Conservation (phyloP, 2,113 vertebrate genomes). For the Grantiella picta region DNA sequence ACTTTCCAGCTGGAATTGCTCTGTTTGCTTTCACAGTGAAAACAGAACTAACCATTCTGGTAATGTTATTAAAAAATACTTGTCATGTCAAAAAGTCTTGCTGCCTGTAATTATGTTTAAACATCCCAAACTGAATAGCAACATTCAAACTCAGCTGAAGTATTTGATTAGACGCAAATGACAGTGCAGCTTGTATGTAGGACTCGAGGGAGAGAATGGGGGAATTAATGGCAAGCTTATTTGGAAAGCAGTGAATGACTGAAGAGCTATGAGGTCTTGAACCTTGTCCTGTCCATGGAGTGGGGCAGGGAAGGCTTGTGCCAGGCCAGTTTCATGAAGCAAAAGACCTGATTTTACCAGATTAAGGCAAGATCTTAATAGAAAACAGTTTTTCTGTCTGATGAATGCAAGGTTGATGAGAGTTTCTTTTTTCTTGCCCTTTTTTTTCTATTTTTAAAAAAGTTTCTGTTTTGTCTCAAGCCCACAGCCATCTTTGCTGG, state of each 20-base stretch:
- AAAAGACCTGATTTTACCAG: neutral
- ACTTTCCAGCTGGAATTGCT: constrained; percentile 41
- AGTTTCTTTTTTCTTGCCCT: neutral
- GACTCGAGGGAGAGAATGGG: constrained; percentile 23
- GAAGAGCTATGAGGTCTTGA: neutral
- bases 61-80: constrained; percentile 69
- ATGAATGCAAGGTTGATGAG: neutral
- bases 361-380: neutral
- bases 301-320: neutral
- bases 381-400: neutral
- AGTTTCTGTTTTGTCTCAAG: constrained; percentile 24
- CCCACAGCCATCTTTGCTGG: neutral
- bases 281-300: neutral
- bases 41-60: constrained; percentile 63
- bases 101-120: constrained; percentile 66
- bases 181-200: constrained; percentile 26
- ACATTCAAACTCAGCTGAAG: constrained; percentile 26
- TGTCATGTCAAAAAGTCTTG: constrained; percentile 64
- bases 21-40: constrained; percentile 55
- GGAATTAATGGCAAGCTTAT: constrained; percentile 24
- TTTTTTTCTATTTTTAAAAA: neutral
- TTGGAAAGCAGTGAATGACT: constrained; percentile 45
- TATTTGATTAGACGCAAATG: constrained; percentile 54
- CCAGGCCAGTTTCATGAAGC: neutral
- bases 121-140: constrained; percentile 53